Conservation (phyloP, 2,888 invertebrate species). For the Leucoma salicis region DNA sequence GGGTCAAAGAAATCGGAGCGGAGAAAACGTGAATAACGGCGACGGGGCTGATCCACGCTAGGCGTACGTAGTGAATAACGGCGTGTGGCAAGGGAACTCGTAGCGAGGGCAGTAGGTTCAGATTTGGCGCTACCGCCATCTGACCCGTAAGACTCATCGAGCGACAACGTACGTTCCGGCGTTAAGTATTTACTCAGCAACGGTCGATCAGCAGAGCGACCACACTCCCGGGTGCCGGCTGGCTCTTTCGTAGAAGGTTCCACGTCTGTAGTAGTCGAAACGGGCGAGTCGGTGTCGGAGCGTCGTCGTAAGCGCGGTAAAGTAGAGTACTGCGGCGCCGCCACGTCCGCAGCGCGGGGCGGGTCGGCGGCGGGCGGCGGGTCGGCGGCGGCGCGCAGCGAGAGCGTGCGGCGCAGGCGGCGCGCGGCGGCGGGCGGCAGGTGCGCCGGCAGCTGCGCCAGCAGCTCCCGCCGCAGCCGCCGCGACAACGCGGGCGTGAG, state of each 20-base stretch:
- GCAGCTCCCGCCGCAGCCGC: slow-evolving; percentile 86
- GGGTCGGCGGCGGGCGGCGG: slow-evolving; percentile 23
- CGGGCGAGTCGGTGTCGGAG: slow-evolving; percentile 7
- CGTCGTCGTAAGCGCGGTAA: slow-evolving; percentile 44
- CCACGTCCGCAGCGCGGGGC: slow-evolving; percentile 42
- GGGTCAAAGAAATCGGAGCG: slow-evolving; percentile 90
- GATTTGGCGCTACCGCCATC: slow-evolving; percentile 56
- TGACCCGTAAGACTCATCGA: slow-evolving; percentile 57
- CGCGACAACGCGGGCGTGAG: slow-evolving; percentile 87
- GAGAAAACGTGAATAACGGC: slow-evolving; percentile 85
- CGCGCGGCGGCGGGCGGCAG: slow-evolving; percentile 86
- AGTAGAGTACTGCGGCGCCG: slow-evolving; percentile 51
- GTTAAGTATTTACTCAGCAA: slow-evolving; percentile 81
- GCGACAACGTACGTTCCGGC: slow-evolving; percentile 60
- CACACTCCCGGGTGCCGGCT: slow-evolving; percentile 12
- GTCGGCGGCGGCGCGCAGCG: slow-evolving; percentile 60
- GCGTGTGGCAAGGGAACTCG: slow-evolving; percentile 42
- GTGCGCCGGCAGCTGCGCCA: slow-evolving; percentile 86
- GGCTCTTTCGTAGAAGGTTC: slow-evolving; percentile 20
- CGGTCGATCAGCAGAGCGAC: slow-evolving; percentile 71
- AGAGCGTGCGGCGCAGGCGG: slow-evolving; percentile 85
- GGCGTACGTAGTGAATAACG: slow-evolving; percentile 56
- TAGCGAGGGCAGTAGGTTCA: slow-evolving; percentile 37
- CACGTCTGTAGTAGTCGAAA: slow-evolving; percentile 13
- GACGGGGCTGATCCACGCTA: slow-evolving; percentile 67